Conservation (phyloP, 2,797 vertebrate species). For the Micromesistius poutassou region DNA sequence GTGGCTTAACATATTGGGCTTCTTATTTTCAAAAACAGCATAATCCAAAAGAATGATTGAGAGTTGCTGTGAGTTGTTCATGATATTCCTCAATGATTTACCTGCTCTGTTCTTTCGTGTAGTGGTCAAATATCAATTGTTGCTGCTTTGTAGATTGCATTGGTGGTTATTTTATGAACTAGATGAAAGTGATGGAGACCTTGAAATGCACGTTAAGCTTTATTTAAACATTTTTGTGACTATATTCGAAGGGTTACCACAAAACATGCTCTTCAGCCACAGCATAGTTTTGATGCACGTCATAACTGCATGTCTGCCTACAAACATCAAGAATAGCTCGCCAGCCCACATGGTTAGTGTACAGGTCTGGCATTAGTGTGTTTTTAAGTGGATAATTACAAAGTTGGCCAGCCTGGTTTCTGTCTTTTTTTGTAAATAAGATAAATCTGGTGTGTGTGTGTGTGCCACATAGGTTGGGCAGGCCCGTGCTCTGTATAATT, state of each 20-base stretch:
- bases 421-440: conserved; percentile 39
- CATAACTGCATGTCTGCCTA: conserved; percentile 7
- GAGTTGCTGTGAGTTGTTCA: neutral
- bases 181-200: neutral
- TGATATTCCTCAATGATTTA: neutral
- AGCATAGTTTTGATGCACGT: conserved; percentile 21
- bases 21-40: neutral
- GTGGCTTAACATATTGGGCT: neutral
- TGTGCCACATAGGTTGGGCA: conserved; percentile 85
- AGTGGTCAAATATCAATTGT: neutral
- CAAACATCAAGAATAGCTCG: conserved; percentile 52
- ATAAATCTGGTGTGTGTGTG: conserved; percentile 43
- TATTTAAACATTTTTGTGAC: conserved; percentile 13
- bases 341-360: conserved; percentile 37
- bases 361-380: conserved; percentile 53
- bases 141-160: neutral
- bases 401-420: conserved; percentile 54
- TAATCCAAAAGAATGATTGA: neutral
- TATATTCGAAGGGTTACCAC: conserved; percentile 19
- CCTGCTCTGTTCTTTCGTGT: neutral
- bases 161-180: neutral
- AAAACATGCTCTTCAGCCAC: conserved; percentile 29
- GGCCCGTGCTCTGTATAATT: conserved; percentile 95
- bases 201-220: conserved; percentile 11
- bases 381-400: conserved; percentile 70